Conservation (phyloP, 2,113 vertebrate species). For the Dendropsophus ebraccatus region DNA sequence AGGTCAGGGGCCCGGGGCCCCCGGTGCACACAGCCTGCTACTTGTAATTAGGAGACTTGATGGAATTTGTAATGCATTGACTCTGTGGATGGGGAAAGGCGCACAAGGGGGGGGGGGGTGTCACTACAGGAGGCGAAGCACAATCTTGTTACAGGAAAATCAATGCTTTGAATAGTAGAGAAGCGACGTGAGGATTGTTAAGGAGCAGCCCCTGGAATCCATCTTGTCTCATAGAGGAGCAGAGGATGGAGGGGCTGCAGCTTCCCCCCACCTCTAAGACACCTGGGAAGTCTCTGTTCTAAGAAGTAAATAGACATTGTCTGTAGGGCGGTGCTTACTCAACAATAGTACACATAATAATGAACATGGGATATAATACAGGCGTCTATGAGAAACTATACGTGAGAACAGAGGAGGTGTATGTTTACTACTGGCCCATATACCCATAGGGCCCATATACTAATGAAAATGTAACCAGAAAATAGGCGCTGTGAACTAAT, state of each 20-base stretch:
- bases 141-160: not conserved
- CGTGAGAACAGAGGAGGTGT: too few relatives aligned
- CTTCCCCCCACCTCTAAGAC: too few relatives aligned
- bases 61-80: not conserved
- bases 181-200: not conserved
- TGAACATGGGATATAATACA: too few relatives aligned
- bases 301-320: too few relatives aligned
- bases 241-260: not conserved
- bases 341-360: too few relatives aligned
- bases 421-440: too few relatives aligned
- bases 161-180: not conserved
- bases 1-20: not conserved
- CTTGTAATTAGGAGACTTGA: constrained; percentile 18
- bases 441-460: too few relatives aligned
- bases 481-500: too few relatives aligned
- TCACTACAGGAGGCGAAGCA: not conserved
- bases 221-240: not conserved
- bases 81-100: too few relatives aligned
- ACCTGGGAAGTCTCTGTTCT: not conserved
- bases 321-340: too few relatives aligned
- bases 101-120: not conserved
- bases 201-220: not conserved
- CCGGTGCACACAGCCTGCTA: not conserved
- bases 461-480: too few relatives aligned
- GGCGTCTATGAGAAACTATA: too few relatives aligned